These are phyloP conservation scores for Hirudinaria manillensis DNA, from an alignment of 2,888 invertebrate genomes.

Conservation along the genomic window DNA sequence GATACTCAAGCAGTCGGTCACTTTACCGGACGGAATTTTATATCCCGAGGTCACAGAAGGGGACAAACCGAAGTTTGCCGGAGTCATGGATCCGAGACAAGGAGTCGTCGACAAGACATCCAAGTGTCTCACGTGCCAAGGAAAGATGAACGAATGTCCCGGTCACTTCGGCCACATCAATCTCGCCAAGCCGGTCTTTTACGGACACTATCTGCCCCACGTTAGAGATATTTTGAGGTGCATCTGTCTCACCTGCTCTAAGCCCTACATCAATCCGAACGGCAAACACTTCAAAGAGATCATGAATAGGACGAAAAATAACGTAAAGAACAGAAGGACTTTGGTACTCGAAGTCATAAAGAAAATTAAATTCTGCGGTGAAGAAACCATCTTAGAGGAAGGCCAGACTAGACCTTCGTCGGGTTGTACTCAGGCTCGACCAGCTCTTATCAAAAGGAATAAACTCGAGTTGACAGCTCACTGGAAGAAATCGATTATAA, in stretches of 20 bases:
- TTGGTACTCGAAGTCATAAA: slow-evolving; percentile 97
- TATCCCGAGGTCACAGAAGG: slow-evolving; percentile 92
- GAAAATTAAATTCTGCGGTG: slow-evolving; percentile 95
- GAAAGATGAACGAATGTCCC: slow-evolving; percentile 96
- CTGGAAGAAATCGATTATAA: slow-evolving; percentile 64
- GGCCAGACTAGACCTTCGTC: slow-evolving; percentile 50
- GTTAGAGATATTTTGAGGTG: slow-evolving; percentile 94
- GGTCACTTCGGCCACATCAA: slow-evolving; percentile 99
- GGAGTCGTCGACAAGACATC: slow-evolving; percentile 91
- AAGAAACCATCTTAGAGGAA: slow-evolving; percentile 54
- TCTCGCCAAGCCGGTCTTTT: slow-evolving; percentile 94
- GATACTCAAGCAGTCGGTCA: slow-evolving; percentile 66
- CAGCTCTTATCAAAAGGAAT: slow-evolving; percentile 71
- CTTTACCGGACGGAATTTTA: slow-evolving; percentile 81
- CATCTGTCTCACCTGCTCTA: slow-evolving; percentile 97
- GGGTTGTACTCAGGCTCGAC: slow-evolving; percentile 96
- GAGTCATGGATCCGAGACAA: slow-evolving; percentile 97
- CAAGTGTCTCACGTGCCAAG: slow-evolving; percentile 53
- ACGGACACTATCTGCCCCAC: slow-evolving; percentile 94
- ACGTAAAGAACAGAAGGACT: slow-evolving; percentile 84
- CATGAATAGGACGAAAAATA: slow-evolving; percentile 89
- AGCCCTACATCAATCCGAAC: slow-evolving; percentile 85
- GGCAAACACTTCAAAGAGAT: slow-evolving; percentile 89
- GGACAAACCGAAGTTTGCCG: slow-evolving; percentile 91
- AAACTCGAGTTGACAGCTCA: slow-evolving; percentile 91